These are phyloP conservation scores for Conistra vaccinii DNA, from an alignment of 2,888 invertebrate genomes.

Conservation along the genomic window DNA sequence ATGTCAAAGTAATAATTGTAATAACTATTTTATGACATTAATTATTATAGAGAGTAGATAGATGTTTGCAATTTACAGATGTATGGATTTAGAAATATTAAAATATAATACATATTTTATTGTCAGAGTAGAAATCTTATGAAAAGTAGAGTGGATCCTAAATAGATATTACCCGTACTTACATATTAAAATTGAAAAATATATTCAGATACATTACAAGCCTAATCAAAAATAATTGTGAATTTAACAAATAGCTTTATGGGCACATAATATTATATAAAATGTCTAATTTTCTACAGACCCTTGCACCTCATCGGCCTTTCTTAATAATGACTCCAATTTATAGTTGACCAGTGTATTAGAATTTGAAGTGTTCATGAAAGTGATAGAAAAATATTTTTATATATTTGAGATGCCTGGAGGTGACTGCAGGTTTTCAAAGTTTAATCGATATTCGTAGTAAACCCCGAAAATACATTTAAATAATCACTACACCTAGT, in stretches of 20 bases:
- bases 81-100: constrained; percentile 75
- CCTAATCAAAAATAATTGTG: constrained; percentile 58
- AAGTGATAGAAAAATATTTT: constrained; percentile 89
- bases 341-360: constrained; percentile 85
- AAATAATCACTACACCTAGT: constrained; percentile 58
- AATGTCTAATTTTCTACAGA: constrained; percentile 68
- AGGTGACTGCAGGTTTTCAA: constrained; percentile 77
- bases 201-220: constrained; percentile 60
- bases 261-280: constrained; percentile 53
- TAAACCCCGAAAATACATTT: constrained; percentile 68
- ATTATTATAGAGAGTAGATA: constrained; percentile 80
- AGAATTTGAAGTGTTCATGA: constrained; percentile 88
- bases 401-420: constrained; percentile 84
- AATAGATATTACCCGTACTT: constrained; percentile 63
- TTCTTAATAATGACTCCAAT: constrained; percentile 74
- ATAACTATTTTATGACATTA: constrained; percentile 75
- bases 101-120: constrained; percentile 76
- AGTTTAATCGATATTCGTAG: constrained; percentile 76
- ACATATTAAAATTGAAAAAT: constrained; percentile 47
- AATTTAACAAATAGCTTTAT: constrained; percentile 67
- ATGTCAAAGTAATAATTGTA: constrained; percentile 67
- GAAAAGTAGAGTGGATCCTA: constrained; percentile 72
- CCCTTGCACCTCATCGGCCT: constrained; percentile 70
- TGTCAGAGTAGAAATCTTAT: constrained; percentile 83
- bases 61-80: constrained; percentile 81